phyloP scores from a whole-genome alignment of 2,113 vertebrate species.

The Phalacrocorax carbo region DNA sequence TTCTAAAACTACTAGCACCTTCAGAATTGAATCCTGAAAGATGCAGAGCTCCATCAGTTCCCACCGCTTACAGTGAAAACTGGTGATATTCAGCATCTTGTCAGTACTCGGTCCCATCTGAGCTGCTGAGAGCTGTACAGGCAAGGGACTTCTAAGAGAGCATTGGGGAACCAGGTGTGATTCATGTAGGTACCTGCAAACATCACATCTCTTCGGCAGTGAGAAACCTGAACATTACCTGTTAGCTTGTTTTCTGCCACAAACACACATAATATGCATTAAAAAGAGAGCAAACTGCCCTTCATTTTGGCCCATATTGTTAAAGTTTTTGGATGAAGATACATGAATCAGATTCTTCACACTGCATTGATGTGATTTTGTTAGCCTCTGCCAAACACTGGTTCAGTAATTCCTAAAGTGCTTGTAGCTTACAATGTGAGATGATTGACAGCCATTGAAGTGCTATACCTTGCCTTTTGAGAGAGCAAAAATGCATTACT shows the following conservation, averaged over 20 bases:
- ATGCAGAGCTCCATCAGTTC: neutral
- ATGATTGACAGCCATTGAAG: constrained; percentile 23
- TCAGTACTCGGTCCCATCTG: neutral
- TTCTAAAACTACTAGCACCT: neutral
- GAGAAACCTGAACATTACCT: neutral
- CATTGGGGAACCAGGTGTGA: neutral
- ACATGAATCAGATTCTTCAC: neutral
- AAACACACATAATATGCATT: neutral
- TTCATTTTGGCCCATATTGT: neutral
- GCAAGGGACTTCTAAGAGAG: neutral
- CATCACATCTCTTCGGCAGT: neutral
- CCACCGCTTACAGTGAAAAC: neutral
- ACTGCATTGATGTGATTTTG: neutral
- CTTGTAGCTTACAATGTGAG: neutral
- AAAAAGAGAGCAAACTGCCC: neutral
- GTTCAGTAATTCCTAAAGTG: constrained; percentile 30
- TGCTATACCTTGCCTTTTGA: neutral
- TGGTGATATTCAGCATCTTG: neutral
- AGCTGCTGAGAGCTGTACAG: neutral
- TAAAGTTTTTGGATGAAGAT: neutral
- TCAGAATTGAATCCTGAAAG: neutral
- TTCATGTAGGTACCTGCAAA: neutral
- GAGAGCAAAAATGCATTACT: neutral
- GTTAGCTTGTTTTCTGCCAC: neutral
- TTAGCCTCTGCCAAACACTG: neutral